These are phyloP conservation scores for Melieria crassipennis DNA, from an alignment of 2,888 invertebrate genomes.

Conservation along the genomic window DNA sequence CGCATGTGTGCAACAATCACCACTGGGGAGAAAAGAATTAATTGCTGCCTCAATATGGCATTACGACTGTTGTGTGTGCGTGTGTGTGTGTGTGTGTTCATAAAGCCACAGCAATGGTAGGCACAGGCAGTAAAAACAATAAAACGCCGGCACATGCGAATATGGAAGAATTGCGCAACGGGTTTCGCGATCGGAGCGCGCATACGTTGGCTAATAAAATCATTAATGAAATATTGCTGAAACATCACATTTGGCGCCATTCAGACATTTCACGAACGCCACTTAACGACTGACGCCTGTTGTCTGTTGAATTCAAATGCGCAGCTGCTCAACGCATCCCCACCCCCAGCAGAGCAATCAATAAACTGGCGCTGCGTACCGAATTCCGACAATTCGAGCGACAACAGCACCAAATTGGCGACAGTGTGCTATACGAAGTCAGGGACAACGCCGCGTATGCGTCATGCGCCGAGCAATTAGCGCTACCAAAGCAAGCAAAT, in stretches of 20 bases:
- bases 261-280: not conserved
- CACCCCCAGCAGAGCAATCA: no score
- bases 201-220: slow-evolving; percentile 5
- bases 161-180: slow-evolving; percentile 9
- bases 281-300: not conserved
- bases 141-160: not conserved
- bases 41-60: slow-evolving; percentile 6
- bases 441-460: no score
- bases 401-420: not conserved
- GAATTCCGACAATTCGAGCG: not conserved
- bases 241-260: slow-evolving; percentile 19
- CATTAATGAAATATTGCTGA: slow-evolving; percentile 7
- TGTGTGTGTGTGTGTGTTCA: not conserved
- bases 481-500: no score
- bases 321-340: no score
- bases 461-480: no score
- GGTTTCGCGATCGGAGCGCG: slow-evolving; percentile 7
- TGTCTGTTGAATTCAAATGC: no score
- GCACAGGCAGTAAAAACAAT: not conserved
- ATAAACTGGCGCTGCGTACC: not conserved
- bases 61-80: not conserved
- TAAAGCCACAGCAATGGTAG: not conserved
- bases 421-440: not conserved
- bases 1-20: no score
- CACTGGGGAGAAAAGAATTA: slow-evolving; percentile 4